Conservation (phyloP, 2,797 vertebrate species). For the Miichthys miiuy region DNA sequence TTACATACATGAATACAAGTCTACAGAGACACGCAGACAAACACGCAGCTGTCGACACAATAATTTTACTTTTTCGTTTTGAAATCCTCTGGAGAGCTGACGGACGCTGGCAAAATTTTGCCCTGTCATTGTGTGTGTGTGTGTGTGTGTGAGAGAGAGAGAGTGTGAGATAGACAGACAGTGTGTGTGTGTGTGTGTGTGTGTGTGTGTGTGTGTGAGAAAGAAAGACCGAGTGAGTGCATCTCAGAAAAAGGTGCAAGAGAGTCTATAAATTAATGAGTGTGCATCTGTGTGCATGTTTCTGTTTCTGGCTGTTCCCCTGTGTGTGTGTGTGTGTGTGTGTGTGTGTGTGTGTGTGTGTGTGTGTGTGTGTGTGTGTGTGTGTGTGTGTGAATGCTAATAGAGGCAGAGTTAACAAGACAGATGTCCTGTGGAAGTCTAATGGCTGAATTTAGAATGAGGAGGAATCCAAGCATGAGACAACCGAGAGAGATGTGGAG, state of each 20-base stretch:
- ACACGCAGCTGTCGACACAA: background rate
- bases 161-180: background rate
- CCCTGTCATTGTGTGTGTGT: constrained; percentile 33
- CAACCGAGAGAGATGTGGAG: constrained; percentile 11
- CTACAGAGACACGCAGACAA: background rate
- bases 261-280: constrained; percentile 63
- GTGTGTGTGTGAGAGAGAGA: constrained; percentile 9
- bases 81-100: constrained; percentile 26
- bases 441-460: constrained; percentile 59
- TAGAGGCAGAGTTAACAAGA: constrained; percentile 57
- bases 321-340: constrained; percentile 10
- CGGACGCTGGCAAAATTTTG: background rate
- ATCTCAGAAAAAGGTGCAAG: constrained; percentile 36
- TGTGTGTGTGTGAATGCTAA: constrained; percentile 29
- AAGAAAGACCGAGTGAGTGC: constrained; percentile 5
- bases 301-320: constrained; percentile 23
- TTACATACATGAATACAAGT: background rate
- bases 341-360: constrained; percentile 23
- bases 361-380: background rate
- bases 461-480: constrained; percentile 49
- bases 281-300: constrained; percentile 44
- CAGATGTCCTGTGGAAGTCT: constrained; percentile 54
- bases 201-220: background rate
- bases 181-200: constrained; percentile 13
- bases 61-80: constrained; percentile 17